A percentile compares a stretch with the other conserved stretches of the same genome.
phyloP scores from a whole-genome alignment of 2,797 vertebrate genomes.

The Cercopithecus mitis region DNA sequence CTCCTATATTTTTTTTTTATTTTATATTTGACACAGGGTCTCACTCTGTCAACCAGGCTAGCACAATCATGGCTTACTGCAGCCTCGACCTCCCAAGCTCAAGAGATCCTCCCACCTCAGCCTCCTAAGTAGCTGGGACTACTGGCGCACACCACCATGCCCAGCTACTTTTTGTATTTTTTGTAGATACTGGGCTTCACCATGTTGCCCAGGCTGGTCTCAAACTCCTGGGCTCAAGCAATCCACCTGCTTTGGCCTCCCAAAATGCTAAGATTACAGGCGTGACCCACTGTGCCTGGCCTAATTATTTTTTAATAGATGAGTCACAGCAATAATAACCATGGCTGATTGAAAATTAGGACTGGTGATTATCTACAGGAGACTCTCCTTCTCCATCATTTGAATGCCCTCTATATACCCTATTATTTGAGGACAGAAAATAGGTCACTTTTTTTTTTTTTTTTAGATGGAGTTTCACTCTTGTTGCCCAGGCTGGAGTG shows the following conservation, averaged over 20 bases:
- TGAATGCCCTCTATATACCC: background rate
- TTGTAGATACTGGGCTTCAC: background rate
- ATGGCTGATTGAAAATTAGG: background rate
- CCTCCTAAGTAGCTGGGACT: background rate
- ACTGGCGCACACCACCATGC: background rate
- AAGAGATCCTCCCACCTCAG: background rate
- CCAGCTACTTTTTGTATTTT: background rate
- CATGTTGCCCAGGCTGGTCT: background rate
- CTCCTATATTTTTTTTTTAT: background rate
- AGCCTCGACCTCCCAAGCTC: background rate
- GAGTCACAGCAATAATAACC: background rate
- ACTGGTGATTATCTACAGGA: background rate
- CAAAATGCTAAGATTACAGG: background rate
- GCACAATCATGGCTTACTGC: background rate
- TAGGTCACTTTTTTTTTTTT: background rate
- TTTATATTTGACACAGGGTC: background rate
- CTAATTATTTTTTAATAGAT: background rate
- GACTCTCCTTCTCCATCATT: background rate
- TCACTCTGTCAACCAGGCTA: background rate
- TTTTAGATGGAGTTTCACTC: too few species aligned
- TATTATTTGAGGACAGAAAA: constrained; percentile 39
- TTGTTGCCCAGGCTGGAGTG: too few species aligned
- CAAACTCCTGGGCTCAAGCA: background rate
- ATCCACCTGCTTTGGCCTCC: background rate
- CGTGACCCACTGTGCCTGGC: background rate